Percentiles rank a stretch among this genome's conserved stretches.
These are phyloP conservation scores for Marronus borbonicus DNA, from an alignment of 2,888 invertebrate genomes.

Conservation along the genomic window DNA sequence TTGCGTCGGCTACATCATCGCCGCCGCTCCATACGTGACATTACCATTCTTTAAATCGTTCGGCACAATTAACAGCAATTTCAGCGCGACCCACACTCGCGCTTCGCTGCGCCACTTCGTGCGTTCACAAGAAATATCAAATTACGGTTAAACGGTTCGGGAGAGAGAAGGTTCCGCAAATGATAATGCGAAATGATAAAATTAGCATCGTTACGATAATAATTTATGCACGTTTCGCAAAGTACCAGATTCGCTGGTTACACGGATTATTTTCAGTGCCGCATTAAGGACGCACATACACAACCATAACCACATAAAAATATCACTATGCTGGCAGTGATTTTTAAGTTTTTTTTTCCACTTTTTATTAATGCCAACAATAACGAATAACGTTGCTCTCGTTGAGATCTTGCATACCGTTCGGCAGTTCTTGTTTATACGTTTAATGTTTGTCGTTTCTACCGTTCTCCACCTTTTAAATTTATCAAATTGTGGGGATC, in stretches of 20 bases:
- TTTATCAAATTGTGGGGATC: too few species aligned
- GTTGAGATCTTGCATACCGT: neutral
- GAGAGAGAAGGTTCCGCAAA: constrained; percentile 40
- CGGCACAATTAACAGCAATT: constrained; percentile 37
- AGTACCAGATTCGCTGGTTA: constrained; percentile 52
- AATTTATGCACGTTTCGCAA: constrained; percentile 54
- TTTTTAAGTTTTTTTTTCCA: neutral
- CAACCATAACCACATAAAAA: neutral
- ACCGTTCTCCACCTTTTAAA: neutral
- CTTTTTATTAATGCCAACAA: neutral
- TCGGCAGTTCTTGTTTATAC: neutral
- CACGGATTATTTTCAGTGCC: constrained; percentile 5
- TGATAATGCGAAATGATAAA: constrained; percentile 51
- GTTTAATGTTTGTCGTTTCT: neutral
- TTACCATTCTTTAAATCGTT: constrained; percentile 39
- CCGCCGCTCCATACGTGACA: constrained; percentile 32
- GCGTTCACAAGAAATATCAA: constrained; percentile 36
- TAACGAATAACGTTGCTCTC: neutral
- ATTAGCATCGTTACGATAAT: constrained; percentile 54
- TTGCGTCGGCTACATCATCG: constrained; percentile 26
- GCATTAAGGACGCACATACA: neutral
- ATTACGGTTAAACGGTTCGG: constrained; percentile 48
- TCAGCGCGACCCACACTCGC: constrained; percentile 16
- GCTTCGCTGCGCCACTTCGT: neutral
- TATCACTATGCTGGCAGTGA: neutral